A percentile compares a stretch with the other conserved stretches of the same genome.
Evolutionary conservation across 2,888 invertebrate genomes (phyloP).

Genomic region (Carabus problematicus): DNA sequence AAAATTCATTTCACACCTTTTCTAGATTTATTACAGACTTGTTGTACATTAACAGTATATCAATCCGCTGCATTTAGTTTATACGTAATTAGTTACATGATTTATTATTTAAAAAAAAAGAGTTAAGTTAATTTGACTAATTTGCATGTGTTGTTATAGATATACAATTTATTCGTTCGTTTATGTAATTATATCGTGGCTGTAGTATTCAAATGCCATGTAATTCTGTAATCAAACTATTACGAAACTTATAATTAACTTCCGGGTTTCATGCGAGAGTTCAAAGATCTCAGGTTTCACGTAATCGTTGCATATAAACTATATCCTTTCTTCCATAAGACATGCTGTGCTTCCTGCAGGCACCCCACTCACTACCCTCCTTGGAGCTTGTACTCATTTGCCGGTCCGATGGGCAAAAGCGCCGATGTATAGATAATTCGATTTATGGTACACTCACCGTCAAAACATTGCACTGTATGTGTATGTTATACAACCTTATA

Average conservation of each 20-base stretch:
- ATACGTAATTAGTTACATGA: too few species aligned
- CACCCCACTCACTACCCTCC: not conserved
- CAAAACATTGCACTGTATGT: not conserved
- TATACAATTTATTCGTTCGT: too few species aligned
- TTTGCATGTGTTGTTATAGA: too few species aligned
- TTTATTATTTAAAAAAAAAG: too few species aligned
- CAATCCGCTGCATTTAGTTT: too few species aligned
- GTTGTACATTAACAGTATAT: too few species aligned
- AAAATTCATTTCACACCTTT: too few species aligned
- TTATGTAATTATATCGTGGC: too few species aligned
- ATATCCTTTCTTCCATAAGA: constrained; percentile 9
- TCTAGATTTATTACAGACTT: too few species aligned
- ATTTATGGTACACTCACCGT: constrained; percentile 14
- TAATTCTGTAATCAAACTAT: constrained; percentile 32
- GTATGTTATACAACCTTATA: too few species aligned
- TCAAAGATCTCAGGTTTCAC: constrained; percentile 21
- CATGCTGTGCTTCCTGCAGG: not conserved
- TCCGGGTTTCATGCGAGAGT: constrained; percentile 14
- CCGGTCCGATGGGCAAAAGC: constrained; percentile 15
- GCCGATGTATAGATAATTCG: constrained; percentile 29
- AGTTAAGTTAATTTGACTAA: too few species aligned
- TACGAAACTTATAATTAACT: constrained; percentile 34
- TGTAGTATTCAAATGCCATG: not conserved
- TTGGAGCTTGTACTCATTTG: constrained; percentile 12
- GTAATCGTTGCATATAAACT: constrained; percentile 11